Base-by-base conservation (phyloP, 2,888 invertebrate species). In the Gari tellinella region DNA sequence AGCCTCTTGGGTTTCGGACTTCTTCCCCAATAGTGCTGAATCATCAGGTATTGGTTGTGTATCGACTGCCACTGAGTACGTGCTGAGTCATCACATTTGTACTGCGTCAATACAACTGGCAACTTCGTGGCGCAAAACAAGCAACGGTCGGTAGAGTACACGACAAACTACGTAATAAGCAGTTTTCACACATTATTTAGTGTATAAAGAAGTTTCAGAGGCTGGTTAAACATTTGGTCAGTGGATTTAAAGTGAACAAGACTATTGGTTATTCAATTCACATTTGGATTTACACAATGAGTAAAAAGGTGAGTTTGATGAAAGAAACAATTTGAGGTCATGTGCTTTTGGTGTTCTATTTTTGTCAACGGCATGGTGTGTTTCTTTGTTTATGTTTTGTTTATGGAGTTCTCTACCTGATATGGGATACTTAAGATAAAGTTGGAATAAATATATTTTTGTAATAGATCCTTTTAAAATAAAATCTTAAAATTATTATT, bases 301-400 rank as follows among this genome's bases (percentile, higher is more conserved):
- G 83, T 62, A 83, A 83, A 77, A 83, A 83, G 83, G 83, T 83
- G 68, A 78, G 83, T 72, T 58, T 21, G 56, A 21, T 52, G 40
- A 41, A 26, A 15, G 46, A 69, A 31, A 67, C 43, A 63, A 55
- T 46, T 25, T 19, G 19, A 26, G 38, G 26, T 52, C 63, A 53
- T 63, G 53, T 52, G 61, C 55, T 60, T 41, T 53, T 40, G 60
- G 19, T 31, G 25, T 31, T 56, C 65, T 74, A 65, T 69, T 75
- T 61, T 65, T 61, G 49, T 49, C 41, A 46, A 53, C 61, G 81
- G 80, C 83, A 78, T 80, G 84, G 80, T 81, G 76, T 78, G 80
- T 72, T 72, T 77, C 86, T 85, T 86, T 88, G 87, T 88, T 88
- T 88, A 88, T 83, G 83, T 88, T 84, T 82, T 84, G 85, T 83